phyloP scores from a whole-genome alignment of 1,140 invertebrate species.

The Proales similis region DNA sequence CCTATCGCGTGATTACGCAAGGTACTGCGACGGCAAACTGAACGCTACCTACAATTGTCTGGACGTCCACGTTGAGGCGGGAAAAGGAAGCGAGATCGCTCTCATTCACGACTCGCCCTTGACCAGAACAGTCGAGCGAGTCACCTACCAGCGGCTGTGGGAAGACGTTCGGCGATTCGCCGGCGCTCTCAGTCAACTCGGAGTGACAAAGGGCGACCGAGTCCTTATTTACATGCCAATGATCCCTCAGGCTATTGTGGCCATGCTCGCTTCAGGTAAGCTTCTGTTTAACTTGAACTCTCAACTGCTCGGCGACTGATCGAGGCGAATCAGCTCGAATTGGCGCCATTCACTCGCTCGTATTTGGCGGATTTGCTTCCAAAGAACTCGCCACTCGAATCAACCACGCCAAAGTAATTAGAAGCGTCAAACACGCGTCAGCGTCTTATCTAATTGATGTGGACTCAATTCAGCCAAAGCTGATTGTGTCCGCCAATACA shows the following conservation, averaged over 20 bases:
- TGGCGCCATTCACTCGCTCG: slow-evolving; percentile 69
- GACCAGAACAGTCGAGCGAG: slow-evolving; percentile 64
- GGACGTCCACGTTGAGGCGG: slow-evolving; percentile 74
- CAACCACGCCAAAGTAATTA: slow-evolving; percentile 63
- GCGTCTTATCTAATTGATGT: not conserved
- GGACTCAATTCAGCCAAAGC: slow-evolving; percentile 59
- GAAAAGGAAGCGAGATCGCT: slow-evolving; percentile 68
- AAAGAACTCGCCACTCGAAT: slow-evolving; percentile 75
- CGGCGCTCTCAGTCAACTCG: slow-evolving; percentile 58
- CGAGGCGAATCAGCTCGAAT: slow-evolving; percentile 58
- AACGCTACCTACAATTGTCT: slow-evolving; percentile 87
- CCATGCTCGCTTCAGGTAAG: slow-evolving; percentile 68
- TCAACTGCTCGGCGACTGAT: no score
- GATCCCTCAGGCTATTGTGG: slow-evolving; percentile 74
- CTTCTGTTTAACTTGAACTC: no score
- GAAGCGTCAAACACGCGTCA: not conserved
- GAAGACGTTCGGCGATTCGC: slow-evolving; percentile 59
- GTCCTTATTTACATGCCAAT: slow-evolving; percentile 85
- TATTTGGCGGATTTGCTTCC: slow-evolving; percentile 70
- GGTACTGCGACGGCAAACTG: slow-evolving; percentile 75
- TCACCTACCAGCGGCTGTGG: slow-evolving; percentile 72
- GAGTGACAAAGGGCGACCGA: slow-evolving; percentile 67
- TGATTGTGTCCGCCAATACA: slow-evolving; percentile 79
- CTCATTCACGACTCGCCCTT: slow-evolving; percentile 82
- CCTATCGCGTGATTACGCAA: slow-evolving; percentile 57